A percentile compares a stretch with the other conserved stretches of the same genome.
Conservation (phyloP, 2,797 vertebrate species). For the Trematomus bernacchii region DNA sequence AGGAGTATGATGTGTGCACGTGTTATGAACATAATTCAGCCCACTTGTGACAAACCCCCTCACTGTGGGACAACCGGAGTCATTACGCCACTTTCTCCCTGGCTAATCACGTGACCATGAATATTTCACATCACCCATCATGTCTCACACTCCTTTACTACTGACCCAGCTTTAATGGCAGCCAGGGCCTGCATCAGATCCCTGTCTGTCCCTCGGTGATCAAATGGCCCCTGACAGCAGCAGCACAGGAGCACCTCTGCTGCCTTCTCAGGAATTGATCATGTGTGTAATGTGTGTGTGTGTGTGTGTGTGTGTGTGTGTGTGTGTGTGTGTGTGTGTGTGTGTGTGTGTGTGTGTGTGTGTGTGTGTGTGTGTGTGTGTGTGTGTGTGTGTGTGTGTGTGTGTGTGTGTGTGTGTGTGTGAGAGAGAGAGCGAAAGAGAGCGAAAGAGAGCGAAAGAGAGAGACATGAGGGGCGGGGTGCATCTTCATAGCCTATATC, state of each 20-base stretch:
- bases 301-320: conserved; percentile 8
- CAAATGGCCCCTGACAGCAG: conserved; percentile 67
- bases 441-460: conserved; percentile 6
- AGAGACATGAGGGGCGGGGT: conserved; percentile 64
- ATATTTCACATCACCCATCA: conserved; percentile 73
- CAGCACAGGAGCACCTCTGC: conserved; percentile 48
- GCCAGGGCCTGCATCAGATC: conserved; percentile 56
- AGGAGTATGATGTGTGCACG: conserved; percentile 19
- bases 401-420: conserved; percentile 21
- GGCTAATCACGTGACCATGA: conserved; percentile 65
- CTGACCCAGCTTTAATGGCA: conserved; percentile 65
- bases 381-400: conserved; percentile 39
- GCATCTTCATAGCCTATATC: conserved; percentile 72
- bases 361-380: conserved; percentile 16
- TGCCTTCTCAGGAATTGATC: conserved; percentile 50
- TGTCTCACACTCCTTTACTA: conserved; percentile 50
- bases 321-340: conserved; percentile 46
- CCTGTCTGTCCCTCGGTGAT: conserved; percentile 51
- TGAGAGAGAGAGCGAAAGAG: conserved; percentile 7
- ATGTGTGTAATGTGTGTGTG: conserved; percentile 43
- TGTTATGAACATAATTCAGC: conserved; percentile 18
- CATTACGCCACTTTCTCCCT: conserved; percentile 49
- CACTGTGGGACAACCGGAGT: conserved; percentile 49
- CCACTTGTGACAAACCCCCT: conserved; percentile 27
- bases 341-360: conserved; percentile 15